Base-by-base conservation (phyloP, 2,113 vertebrate genomes). In the Xerus inauris region DNA sequence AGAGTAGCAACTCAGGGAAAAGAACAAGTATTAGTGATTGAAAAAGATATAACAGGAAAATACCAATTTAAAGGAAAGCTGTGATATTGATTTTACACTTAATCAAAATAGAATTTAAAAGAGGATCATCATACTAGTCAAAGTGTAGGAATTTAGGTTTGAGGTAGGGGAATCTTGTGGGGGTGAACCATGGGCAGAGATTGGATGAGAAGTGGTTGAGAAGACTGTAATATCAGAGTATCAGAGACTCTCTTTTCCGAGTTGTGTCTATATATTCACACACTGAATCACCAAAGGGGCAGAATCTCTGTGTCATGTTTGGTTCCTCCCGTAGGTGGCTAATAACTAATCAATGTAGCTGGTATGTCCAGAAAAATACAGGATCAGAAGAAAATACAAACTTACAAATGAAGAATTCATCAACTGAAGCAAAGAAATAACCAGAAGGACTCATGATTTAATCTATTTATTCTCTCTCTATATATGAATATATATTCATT, bases 11-110 rank as follows among this genome's bases (percentile, higher is more conserved):
- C 11, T 86, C 54, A 59, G 32, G n/a, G 30, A 13, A 89, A 94
- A 96, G 22, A 79, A 89, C 16, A 79, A 16, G 26, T 28, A 30
- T 42, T 28, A 57, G 24, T 17, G 11, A 94, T 91, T 47, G 90
- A 94, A 80, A 72, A 42, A 47, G 49, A 47, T 59, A 62, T 32
- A 54, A 28, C 8, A 54, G 30, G 24, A 85, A 77, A 71, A 64
- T 73, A 82, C 0, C 51, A 81, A 30, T 51, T 72, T 45, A 91
- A 92, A 81, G 30, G 40, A 85, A 91, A 91, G 6, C 28, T 93
- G 38, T 87, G 54, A 81, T 77, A 38, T n/a, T 93, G 72, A 91
- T 72, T 65, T 91, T 88, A 81, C 88, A 91, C 35, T 47, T 62
- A 76, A 73, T 8, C 11, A 72, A 91, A 91, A 82, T 59, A 89